Conservation (phyloP, 35 echinoderm and acorn worm genomes). For the Lytechinus variegatus region DNA sequence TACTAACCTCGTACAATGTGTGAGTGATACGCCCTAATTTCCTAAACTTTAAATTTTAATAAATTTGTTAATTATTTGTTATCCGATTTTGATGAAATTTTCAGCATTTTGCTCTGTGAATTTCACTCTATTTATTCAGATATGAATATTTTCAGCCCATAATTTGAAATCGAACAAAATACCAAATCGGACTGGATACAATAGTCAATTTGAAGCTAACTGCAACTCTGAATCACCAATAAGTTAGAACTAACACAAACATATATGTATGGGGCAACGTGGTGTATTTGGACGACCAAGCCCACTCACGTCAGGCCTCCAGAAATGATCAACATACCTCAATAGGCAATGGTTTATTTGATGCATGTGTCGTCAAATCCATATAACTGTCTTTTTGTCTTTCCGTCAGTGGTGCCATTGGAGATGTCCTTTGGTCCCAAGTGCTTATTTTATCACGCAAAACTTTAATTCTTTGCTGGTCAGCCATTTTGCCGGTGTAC, state of each 20-base stretch:
- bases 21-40: too few species aligned
- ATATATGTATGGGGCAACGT: neutral
- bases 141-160: too few species aligned
- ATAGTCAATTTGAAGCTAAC: too few species aligned
- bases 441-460: constrained; percentile 85
- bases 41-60: too few species aligned
- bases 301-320: neutral
- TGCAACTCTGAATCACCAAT: neutral
- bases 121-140: too few species aligned
- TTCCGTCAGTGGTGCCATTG: constrained; percentile 82
- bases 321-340: constrained; percentile 65
- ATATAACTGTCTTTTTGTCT: constrained; percentile 96
- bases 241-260: neutral
- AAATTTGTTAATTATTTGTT: too few species aligned
- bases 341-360: constrained; percentile 86
- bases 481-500: constrained; percentile 62
- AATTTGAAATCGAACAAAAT: too few species aligned
- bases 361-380: constrained; percentile 87
- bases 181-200: too few species aligned
- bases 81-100: too few species aligned
- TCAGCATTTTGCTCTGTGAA: too few species aligned
- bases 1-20: too few species aligned
- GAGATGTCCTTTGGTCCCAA: constrained; percentile 82
- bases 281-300: neutral
- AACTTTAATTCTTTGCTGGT: constrained; percentile 59